A percentile compares a stretch with the other conserved stretches of the same genome.
These are phyloP conservation scores for Microtus pennsylvanicus DNA, from an alignment of 2,113 vertebrate genomes.

Conservation along the genomic window DNA sequence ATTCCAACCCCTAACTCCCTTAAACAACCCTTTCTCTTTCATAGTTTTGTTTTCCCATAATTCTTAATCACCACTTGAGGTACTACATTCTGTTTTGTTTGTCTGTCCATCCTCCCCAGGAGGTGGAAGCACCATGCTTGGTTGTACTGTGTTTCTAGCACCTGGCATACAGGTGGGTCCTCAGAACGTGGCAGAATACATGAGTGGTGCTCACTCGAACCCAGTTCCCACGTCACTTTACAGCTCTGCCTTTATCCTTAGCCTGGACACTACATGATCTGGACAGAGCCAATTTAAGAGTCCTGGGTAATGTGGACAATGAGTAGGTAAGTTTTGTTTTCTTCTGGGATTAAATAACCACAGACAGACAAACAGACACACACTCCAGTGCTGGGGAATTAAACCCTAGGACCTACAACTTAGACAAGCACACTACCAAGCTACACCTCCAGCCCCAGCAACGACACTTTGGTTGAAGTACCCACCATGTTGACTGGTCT, in stretches of 20 bases:
- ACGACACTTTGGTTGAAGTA: not conserved
- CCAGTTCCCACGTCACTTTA: not conserved
- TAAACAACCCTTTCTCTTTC: not conserved
- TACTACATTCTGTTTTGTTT: not conserved
- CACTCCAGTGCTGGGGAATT: no score
- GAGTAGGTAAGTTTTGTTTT: not conserved
- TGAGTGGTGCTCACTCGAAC: not conserved
- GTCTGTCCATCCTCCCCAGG: not conserved
- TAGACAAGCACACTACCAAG: not conserved
- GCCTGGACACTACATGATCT: not conserved
- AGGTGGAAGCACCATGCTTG: not conserved
- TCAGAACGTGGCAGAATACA: not conserved
- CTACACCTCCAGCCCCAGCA: not conserved
- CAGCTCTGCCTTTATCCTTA: not conserved
- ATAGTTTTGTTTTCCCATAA: not conserved
- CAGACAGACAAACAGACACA: not conserved
- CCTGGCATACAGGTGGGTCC: not conserved
- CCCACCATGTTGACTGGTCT: not conserved
- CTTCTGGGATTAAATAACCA: not conserved
- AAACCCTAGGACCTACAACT: not conserved
- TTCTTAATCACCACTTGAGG: not conserved
- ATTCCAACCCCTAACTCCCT: not conserved
- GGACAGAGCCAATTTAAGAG: not conserved
- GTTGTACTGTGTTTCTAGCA: slow-evolving; percentile 4
- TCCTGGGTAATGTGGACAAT: slow-evolving; percentile 8